Percentiles rank a stretch among this genome's conserved stretches.
These are phyloP conservation scores for Eulemur mongoz DNA, from an alignment of 2,797 vertebrate species.

Conservation along the genomic window DNA sequence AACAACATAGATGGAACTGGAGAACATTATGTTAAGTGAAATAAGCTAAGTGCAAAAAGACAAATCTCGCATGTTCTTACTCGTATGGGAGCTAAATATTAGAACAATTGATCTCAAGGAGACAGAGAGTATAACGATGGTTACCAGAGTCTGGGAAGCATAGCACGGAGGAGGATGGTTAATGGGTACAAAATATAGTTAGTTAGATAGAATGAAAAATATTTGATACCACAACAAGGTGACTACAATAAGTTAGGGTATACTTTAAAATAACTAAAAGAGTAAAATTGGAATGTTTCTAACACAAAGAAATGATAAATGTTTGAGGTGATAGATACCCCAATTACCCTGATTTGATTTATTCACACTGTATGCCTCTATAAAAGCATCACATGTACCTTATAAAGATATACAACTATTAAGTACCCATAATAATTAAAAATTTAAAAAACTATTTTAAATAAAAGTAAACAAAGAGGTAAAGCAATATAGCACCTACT, in stretches of 20 bases:
- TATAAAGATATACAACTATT: neutral
- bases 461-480: conserved; percentile 34
- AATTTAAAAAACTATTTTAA: neutral
- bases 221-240: neutral
- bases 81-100: neutral
- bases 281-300: neutral
- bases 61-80: neutral
- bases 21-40: neutral
- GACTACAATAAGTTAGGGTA: neutral
- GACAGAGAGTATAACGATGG: neutral
- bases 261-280: neutral
- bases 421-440: neutral
- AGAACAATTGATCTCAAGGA: neutral
- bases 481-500: neutral
- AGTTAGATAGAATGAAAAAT: neutral
- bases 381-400: neutral
- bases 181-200: neutral
- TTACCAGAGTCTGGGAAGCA: neutral
- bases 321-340: neutral
- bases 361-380: neutral
- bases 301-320: neutral
- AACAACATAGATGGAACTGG: neutral
- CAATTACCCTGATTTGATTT: neutral
- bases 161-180: neutral
- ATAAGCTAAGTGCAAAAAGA: neutral